Evolutionary conservation across 1,140 invertebrate species (phyloP).

Genomic region (Berghia stephanieae): DNA sequence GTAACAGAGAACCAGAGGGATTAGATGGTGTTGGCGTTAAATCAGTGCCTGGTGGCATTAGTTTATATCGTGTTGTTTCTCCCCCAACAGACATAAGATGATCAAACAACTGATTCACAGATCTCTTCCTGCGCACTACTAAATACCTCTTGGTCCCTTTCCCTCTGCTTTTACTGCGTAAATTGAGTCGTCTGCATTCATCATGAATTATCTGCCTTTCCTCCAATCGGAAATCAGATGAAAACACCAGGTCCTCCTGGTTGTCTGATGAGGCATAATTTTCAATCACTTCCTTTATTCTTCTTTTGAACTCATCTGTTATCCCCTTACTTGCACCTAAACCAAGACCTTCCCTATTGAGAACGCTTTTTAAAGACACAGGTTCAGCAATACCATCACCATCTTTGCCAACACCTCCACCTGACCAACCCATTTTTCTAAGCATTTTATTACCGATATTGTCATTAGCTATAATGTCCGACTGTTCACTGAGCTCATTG

Average conservation of each 20-base stretch:
- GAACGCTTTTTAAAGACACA: slow-evolving; percentile 60
- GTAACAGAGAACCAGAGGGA: no score
- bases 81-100: slow-evolving; percentile 61
- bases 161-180: slow-evolving; percentile 73
- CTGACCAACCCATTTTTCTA: slow-evolving; percentile 83
- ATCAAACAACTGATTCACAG: slow-evolving; percentile 55
- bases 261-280: slow-evolving; percentile 50
- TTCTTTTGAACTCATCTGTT: slow-evolving; percentile 42
- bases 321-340: slow-evolving; percentile 44
- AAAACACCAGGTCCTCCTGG: slow-evolving; percentile 74
- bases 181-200: slow-evolving; percentile 62
- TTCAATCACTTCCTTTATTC: slow-evolving; percentile 43
- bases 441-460: slow-evolving; percentile 78
- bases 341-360: slow-evolving; percentile 56
- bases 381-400: slow-evolving; percentile 75
- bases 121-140: slow-evolving; percentile 68
- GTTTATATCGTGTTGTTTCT: slow-evolving; percentile 64
- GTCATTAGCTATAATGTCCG: slow-evolving; percentile 62
- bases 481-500: slow-evolving; percentile 68
- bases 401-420: slow-evolving; percentile 78
- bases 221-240: slow-evolving; percentile 76
- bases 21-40: no score
- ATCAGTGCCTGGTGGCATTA: slow-evolving; percentile 63
- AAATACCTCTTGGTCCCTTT: slow-evolving; percentile 66
- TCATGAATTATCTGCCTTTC: slow-evolving; percentile 76